Evolutionary conservation across 1,140 invertebrate genomes (phyloP).

Genomic region (Melitaea cinxia): DNA sequence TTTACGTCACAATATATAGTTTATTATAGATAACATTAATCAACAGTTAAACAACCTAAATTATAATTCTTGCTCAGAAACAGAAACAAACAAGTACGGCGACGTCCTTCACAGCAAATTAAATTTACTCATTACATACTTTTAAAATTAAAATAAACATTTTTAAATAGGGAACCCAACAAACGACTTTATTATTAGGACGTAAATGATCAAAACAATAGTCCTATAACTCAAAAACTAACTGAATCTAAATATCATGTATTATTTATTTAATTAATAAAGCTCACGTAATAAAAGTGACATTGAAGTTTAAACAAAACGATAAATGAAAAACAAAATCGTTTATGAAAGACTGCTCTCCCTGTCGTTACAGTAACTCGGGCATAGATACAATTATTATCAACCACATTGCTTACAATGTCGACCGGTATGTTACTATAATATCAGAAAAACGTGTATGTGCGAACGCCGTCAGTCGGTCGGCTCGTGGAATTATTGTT

Average conservation of each 20-base stretch:
- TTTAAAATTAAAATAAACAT: too few species aligned
- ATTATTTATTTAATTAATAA: too few species aligned
- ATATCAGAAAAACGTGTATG: conserved; percentile 12
- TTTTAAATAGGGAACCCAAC: too few species aligned
- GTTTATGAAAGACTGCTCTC: conserved; percentile 6
- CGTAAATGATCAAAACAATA: too few species aligned
- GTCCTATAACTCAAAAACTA: too few species aligned
- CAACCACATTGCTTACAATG: conserved; percentile 13
- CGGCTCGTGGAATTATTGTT: conserved; percentile 41
- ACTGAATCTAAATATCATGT: too few species aligned
- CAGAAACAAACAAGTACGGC: too few species aligned
- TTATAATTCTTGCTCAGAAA: neutral
- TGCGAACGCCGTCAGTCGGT: conserved; percentile 25
- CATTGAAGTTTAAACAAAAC: too few species aligned
- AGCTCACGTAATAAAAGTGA: too few species aligned
- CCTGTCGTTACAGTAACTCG: conserved; percentile 16
- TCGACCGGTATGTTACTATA: conserved; percentile 11
- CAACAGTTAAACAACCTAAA: neutral
- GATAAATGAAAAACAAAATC: neutral
- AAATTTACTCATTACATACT: too few species aligned
- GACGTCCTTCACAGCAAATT: too few species aligned
- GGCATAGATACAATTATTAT: conserved; percentile 12
- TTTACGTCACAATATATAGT: neutral
- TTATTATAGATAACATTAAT: neutral
- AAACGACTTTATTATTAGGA: too few species aligned